Evolutionary conservation across 2,797 vertebrate genomes (phyloP), one percentile per base, ranked within the genome.

Genomic region (Coracias cyanogaster): DNA sequence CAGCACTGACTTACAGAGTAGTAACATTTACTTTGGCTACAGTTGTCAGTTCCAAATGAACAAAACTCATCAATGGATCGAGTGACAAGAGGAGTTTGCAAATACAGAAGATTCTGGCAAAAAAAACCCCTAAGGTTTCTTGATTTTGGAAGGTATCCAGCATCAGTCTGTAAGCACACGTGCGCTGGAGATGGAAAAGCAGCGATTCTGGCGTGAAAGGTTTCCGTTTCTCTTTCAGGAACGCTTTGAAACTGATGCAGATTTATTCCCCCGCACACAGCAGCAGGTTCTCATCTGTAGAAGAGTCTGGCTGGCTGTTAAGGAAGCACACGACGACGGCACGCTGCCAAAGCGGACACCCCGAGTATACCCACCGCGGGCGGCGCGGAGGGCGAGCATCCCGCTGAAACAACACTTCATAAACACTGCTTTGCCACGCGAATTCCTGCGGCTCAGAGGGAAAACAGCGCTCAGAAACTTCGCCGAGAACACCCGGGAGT

Each of bases 141-240:
- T 3, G 60, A 48, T 46, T 57, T 73, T 93, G 80, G 83, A 67
- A 71, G 28, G 58, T 2, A 17, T 24, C 70, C 89, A 88, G 25
- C 72, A 67, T 1, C 24, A 67, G 37, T 10, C 26, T 48, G 48
- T 22, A 31, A 74, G 41, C 22, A 54, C 57, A 70, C 71, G 72
- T 2, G 21, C 9, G 7, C 1, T n/a, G 43, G 43, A 79, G 86
- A 64, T 17, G 52, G 49, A 81, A 83, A 72, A 78, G 70, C 54
- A 83, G 43, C 7, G 15, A 48, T 37, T 33, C 60, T 45, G 78
- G 67, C 62, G 46, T 3, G 31, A 77, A 65, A 73, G 28, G 31
- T 62, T 94, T 86, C 94, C 62, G 4, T 25, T 93, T 77, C 84
- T 77, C 78, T 74, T 77, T 82, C 81, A 61, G 64, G 33, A 94